These are phyloP conservation scores for Diplosoma virens DNA, from an alignment of 23 tunicate genomes.

Conservation along the genomic window DNA sequence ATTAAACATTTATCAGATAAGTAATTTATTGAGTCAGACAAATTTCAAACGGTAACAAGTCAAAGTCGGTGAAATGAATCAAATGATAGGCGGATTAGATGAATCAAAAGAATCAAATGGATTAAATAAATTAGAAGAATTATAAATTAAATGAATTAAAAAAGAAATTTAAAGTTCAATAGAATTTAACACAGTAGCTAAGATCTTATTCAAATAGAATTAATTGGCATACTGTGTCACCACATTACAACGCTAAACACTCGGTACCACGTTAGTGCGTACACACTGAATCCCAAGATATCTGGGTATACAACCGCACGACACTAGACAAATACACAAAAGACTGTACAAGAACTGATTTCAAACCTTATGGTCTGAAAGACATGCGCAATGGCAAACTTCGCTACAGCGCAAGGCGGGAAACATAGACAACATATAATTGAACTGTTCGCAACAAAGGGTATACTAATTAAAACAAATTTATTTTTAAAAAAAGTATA, in stretches of 20 bases:
- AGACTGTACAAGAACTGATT: neutral
- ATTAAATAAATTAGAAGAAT: neutral
- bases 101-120: neutral
- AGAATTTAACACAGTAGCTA: neutral
- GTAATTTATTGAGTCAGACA: neutral
- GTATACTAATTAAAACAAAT: neutral
- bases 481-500: neutral
- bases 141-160: neutral
- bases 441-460: neutral
- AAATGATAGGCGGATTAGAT: neutral
- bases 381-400: neutral
- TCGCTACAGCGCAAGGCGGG: neutral
- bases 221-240: neutral
- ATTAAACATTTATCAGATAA: neutral
- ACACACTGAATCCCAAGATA: neutral
- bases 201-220: neutral
- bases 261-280: neutral
- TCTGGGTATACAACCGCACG: neutral
- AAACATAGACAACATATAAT: neutral
- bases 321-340: neutral
- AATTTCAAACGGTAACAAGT: neutral
- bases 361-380: neutral
- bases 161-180: neutral
- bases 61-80: neutral
- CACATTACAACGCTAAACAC: neutral